Evolutionary conservation across 2,888 invertebrate genomes (phyloP), one percentile per base, ranked within the genome.

Genomic region (Apamea crenata): DNA sequence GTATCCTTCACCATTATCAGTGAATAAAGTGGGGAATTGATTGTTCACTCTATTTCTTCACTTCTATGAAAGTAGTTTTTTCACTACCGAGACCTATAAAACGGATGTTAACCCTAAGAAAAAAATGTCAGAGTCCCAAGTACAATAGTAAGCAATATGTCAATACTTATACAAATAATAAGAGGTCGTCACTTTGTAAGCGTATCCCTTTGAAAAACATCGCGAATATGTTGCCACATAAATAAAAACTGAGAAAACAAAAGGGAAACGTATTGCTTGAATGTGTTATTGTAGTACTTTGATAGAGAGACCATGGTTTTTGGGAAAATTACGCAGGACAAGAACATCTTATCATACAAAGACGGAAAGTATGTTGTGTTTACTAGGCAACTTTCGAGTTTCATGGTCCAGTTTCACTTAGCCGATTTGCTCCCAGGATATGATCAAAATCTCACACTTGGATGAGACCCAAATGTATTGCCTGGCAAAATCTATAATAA

Each of bases 231-330:
- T 89, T 66, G 81, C 74, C 65, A 76, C 81, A 89, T 89, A 85
- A 84, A 89, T 89, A 89, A 85, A 82, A 83, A 78, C 75, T 81
- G 56, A 79, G 82, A 86, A 85, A 86, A 89, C 86, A 87, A 87
- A 81, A 81, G 74, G 65, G 56, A 87, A 85, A 83, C 82, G 79
- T 88, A 89, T 89, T 87, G 82, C 80, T 82, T 76, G 73, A 80
- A 74, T 85, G 32, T 87, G 81, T 85, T 88, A 81, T 82, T 84
- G 87, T 89, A 74, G 74, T 81, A 78, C 67, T 77, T 79, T 21
- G 14, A 66, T 88, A 72, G 61, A 77, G 87, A 77, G 77, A 47
- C 82, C 63, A 79, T 59, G 32, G 2, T 1, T 18, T 32, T 0
- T 2, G 21, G 21, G 3, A 7, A 53, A 56, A 12, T 18, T 12